phyloP scores from a whole-genome alignment of 2,113 vertebrate species.

The Pelodiscus sinensis region DNA sequence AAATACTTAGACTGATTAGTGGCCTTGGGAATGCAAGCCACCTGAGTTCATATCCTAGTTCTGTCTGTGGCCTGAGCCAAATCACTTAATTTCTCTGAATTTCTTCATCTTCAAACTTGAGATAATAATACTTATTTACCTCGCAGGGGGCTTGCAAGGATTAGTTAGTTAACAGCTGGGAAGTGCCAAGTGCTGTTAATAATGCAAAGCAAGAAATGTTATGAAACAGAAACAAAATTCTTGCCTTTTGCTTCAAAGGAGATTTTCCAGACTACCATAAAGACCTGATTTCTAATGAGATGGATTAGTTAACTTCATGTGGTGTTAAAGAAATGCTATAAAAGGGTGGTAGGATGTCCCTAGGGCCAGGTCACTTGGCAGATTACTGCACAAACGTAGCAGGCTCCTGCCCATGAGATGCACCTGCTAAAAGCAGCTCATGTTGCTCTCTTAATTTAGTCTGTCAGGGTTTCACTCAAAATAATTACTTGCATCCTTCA shows the following conservation, averaged over 20 bases:
- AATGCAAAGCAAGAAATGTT: constrained; percentile 48
- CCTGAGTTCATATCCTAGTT: background rate
- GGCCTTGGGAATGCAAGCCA: background rate
- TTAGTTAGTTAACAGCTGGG: constrained; percentile 27
- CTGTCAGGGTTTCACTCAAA: background rate
- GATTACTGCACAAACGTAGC: background rate
- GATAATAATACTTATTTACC: background rate
- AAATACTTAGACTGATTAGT: constrained; percentile 1
- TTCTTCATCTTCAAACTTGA: background rate
- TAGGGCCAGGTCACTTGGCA: background rate
- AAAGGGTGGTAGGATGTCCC: background rate
- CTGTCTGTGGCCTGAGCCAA: constrained; percentile 22
- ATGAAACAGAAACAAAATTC: constrained; percentile 39
- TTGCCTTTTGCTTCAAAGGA: constrained; percentile 42
- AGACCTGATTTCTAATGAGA: background rate
- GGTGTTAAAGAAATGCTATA: background rate
- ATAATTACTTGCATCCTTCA: background rate
- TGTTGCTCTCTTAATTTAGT: constrained; percentile 23
- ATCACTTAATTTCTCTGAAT: background rate
- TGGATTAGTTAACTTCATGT: background rate
- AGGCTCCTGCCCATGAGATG: background rate
- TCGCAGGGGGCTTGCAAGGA: constrained; percentile 10
- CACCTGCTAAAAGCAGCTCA: background rate
- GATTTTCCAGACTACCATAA: background rate
- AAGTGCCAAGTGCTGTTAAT: constrained; percentile 30